phyloP scores from a whole-genome alignment of 2,113 vertebrate species.

The Danio rerio region DNA sequence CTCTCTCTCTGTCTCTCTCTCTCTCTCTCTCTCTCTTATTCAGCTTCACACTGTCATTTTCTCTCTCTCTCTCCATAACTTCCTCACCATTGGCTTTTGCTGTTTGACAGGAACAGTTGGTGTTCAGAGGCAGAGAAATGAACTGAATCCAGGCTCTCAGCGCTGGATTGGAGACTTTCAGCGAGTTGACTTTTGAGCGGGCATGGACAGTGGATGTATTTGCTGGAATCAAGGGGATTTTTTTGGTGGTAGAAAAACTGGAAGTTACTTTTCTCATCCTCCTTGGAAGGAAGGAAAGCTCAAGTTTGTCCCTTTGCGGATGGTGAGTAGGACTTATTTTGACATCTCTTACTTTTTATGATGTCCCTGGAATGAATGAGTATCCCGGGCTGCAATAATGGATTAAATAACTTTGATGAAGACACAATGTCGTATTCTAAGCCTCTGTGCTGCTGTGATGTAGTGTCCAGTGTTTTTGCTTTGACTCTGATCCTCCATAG shows the following conservation, averaged over 20 bases:
- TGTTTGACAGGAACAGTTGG: slow-evolving; percentile 5
- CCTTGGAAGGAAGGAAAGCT: neutral
- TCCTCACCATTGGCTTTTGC: neutral
- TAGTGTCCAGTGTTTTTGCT: neutral
- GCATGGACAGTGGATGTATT: neutral
- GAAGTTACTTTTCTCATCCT: neutral
- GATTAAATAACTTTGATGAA: neutral
- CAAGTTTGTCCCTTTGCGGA: neutral
- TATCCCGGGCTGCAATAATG: neutral
- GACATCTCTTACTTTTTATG: neutral
- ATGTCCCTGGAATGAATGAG: neutral
- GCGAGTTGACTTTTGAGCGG: neutral
- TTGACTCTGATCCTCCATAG: neutral
- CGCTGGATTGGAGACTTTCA: no score
- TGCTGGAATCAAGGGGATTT: neutral
- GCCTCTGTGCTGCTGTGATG: neutral
- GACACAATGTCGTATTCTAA: neutral
- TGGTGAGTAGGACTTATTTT: slow-evolving; percentile 21
- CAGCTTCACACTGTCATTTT: neutral
- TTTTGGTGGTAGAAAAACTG: neutral
- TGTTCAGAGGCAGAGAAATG: neutral
- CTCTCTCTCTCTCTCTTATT: neutral
- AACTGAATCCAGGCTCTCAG: neutral
- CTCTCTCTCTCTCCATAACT: neutral
- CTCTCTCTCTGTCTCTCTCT: neutral